Evolutionary conservation across 2,797 vertebrate genomes (phyloP), one percentile per base, ranked within the genome.

Genomic region (Pantherophis vulpinus): DNA sequence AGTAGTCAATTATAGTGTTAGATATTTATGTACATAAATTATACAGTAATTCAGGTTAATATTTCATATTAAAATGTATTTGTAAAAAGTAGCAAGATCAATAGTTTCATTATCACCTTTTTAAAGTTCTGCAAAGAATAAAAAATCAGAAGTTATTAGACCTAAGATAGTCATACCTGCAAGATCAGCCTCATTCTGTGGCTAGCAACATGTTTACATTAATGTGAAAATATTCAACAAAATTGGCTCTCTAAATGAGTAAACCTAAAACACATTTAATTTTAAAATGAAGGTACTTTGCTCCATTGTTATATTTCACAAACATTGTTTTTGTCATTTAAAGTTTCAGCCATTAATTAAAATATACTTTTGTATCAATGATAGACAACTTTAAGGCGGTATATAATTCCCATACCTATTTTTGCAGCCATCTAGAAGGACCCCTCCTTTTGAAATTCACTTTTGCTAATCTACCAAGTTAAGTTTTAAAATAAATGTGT

Each of bases 1-100:
- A 97, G 97, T 95, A 90, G 95, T 95, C 95, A 95, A 93, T 92
- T 83, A 93, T 97, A 95, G 96, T 94, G 92, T 94, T 97, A 98
- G 96, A 92, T 96, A 96, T 94, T 94, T 92, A 89, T 96, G 93
- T 97, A 96, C 94, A 97, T 96, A 95, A 95, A 91, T 87, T 95
- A 96, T 94, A 94, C 90, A 96, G 89, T 97, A 96, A 54, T 54
- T 54, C 51, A 54, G 51, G 9, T 54, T 54, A 54, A 95, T 97
- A 96, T 97, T 98, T 97, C 97, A 95, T 96, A 97, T 97, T 96
- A 97, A 97, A 98, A 98, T 97, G 97, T 98, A 98, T 97, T 97
- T 98, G 97, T 98, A 98, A 97, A 98, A 96, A 97, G 97, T 97
- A 97, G 96, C 87, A 95, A 94, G 91, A 97, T 97, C 93, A 96